Base-by-base conservation (phyloP, 2,113 vertebrate species). In the Malurus alboscapulatus region DNA sequence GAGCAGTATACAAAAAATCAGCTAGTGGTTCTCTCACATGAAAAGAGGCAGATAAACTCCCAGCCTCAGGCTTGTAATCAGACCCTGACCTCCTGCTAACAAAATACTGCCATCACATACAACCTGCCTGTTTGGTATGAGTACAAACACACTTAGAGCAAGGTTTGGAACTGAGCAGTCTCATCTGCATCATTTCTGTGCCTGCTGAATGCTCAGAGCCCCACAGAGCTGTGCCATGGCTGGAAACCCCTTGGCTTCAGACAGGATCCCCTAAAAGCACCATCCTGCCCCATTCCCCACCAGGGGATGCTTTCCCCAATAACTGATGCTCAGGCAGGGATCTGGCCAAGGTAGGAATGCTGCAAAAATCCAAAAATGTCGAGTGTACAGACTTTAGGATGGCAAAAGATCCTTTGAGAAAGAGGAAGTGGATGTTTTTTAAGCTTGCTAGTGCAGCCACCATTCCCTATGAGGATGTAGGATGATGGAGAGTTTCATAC, bases 31-130 rank as follows among this genome's bases (percentile, higher is more conserved):
- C 73, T 58, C n/a, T 75, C 29, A 25, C 45, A 69, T 12, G 53
- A 58, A 90, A 57, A 58, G 48, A 59, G 29, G 50, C 25, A 90
- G 93, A 95, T 67, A 94, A 94, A 73, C 63, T 69, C 51, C 30
- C 32, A 48, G 79, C 44, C 36, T 80, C 36, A 55, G 50, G 69
- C 51, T 68, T 74, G 51, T 19, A 68, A 58, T 25, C 14, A 27
- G 71, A 87, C 45, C 48, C 38, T 82, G 77, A 80, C 50, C 42
- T n/a, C 55, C 27, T 6, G 30, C 14, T 44, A 68, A 77, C 50
- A 90, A 78, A 81, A 63, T 22, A 63, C 1, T 54, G 47, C 48
- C 66, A 57, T 66, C 84, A 72, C 10, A 2, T 55, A 67, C 2
- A 91, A 74, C 50, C 78, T 65, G 42, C 17, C n/a, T 36, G 40